Evolutionary conservation across 2,888 invertebrate species (phyloP), one percentile per base, ranked within the genome.

Genomic region (Limenitis camilla): DNA sequence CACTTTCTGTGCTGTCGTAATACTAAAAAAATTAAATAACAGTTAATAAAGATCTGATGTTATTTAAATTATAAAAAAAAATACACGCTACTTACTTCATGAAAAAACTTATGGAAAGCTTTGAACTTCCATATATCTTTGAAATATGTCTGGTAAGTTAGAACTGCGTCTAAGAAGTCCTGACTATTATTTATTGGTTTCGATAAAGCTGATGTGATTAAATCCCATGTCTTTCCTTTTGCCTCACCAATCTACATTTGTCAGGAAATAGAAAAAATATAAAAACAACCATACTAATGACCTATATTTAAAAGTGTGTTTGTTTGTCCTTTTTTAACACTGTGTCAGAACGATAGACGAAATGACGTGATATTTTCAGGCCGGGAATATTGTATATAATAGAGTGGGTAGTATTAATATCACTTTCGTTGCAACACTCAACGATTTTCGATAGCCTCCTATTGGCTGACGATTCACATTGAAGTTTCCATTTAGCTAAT

Each of bases 91-190:
- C 58, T 62, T 76, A 91, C 92, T 64, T 92, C 90, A 63, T 91
- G 87, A 68, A 95, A 93, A 45, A 94, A 89, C 59, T 90, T 79
- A 66, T 94, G 93, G 43, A 95, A 70, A 0, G 92, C 90, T 43
- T 75, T 68, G 69, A 95, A 94, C 64, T 90, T 90, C 91, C 93
- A 94, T 54, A 88, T 77, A 36, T 82, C 85, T 56, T 88, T 85
- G 61, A 92, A 92, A 64, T 90, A 91, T 2, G 90, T 88, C 67
- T 94, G 94, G 64, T 95, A 95, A 1, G 90, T 89, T 8, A 92
- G 75, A 61, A 95, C 91, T 2, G 92, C 91, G 7, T 79, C 74
- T 64, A 94, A 92, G 8, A 95, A 75, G 56, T 94, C 91, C 33
- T 88, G 73, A 60, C 90, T 91, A 43, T 90, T 90, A 8, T 76